A percentile compares a stretch with the other conserved stretches of the same genome.
phyloP scores from a whole-genome alignment of 2,888 invertebrate genomes.

The Chrysotoxum bicinctum region DNA sequence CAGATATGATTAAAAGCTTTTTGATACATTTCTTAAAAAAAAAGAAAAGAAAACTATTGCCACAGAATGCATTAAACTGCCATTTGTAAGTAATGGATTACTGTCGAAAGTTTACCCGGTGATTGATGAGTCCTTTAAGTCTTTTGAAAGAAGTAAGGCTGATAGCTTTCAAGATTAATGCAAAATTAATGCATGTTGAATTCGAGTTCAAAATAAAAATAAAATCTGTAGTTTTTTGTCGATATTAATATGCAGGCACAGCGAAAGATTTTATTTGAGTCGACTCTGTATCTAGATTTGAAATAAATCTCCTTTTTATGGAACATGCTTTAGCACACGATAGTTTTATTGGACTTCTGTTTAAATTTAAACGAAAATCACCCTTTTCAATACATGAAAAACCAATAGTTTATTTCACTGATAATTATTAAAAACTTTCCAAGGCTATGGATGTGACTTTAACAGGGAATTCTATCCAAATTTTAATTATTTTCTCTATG shows the following conservation, averaged over 20 bases:
- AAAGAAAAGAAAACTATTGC: slow-evolving; percentile 27
- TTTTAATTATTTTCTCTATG: too few relatives aligned
- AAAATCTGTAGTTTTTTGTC: slow-evolving; percentile 5
- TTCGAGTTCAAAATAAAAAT: slow-evolving; percentile 11
- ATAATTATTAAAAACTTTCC: too few relatives aligned
- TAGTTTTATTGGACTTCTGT: too few relatives aligned
- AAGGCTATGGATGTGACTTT: too few relatives aligned
- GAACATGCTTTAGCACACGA: not conserved
- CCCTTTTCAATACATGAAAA: too few relatives aligned
- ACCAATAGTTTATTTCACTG: too few relatives aligned
- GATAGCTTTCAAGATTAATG: slow-evolving; percentile 59
- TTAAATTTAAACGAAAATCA: too few relatives aligned
- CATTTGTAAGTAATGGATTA: slow-evolving; percentile 59
- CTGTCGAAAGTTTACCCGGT: slow-evolving; percentile 50
- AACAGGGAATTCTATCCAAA: too few relatives aligned
- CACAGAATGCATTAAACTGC: slow-evolving; percentile 64
- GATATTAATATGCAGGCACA: not conserved
- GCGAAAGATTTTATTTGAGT: not conserved
- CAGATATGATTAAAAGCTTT: not conserved
- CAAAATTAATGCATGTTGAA: slow-evolving; percentile 57
- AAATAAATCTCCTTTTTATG: not conserved
- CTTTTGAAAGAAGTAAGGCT: slow-evolving; percentile 33
- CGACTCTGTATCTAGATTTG: not conserved
- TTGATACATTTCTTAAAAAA: not conserved
- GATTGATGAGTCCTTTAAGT: slow-evolving; percentile 63